A percentile compares a stretch with the other conserved stretches of the same genome.
These are phyloP conservation scores for Poecilia picta DNA, from an alignment of 2,797 vertebrate species.

Conservation along the genomic window DNA sequence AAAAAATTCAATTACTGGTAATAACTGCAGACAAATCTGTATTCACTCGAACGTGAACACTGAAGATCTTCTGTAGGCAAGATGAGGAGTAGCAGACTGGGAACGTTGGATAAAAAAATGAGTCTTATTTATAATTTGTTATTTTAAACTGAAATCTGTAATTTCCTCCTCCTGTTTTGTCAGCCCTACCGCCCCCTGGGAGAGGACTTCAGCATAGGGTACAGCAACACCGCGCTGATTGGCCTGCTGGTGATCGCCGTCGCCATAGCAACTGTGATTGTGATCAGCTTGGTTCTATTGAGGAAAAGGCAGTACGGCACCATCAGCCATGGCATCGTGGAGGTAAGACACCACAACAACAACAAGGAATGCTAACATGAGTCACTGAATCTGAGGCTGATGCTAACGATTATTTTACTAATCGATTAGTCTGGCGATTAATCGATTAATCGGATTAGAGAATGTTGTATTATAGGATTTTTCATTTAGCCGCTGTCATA, in stretches of 20 bases:
- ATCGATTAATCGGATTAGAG: too few species aligned
- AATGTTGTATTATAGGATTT: too few species aligned
- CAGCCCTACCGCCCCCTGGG: slow-evolving; percentile 85
- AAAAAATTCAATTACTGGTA: neutral
- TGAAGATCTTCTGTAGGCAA: neutral
- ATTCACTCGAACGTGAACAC: neutral
- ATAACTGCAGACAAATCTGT: slow-evolving; percentile 4
- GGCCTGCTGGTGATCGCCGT: slow-evolving; percentile 94
- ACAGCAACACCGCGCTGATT: slow-evolving; percentile 94
- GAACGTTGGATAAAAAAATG: neutral
- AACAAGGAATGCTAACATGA: neutral
- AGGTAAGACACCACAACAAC: slow-evolving; percentile 78
- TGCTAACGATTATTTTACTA: too few species aligned
- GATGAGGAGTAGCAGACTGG: neutral
- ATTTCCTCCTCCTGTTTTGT: slow-evolving; percentile 19
- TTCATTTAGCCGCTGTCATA: too few species aligned
- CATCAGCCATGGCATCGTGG: slow-evolving; percentile 98
- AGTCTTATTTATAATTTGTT: neutral
- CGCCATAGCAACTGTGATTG: slow-evolving; percentile 94
- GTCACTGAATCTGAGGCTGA: too few species aligned
- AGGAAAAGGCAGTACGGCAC: slow-evolving; percentile 96
- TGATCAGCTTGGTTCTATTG: slow-evolving; percentile 96
- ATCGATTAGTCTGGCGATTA: too few species aligned
- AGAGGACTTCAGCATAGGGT: slow-evolving; percentile 93
- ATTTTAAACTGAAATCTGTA: neutral